Percentiles rank a stretch among this genome's conserved stretches.
These are phyloP conservation scores for Heteromurus nitidus DNA, from an alignment of 2,888 invertebrate genomes.

Conservation along the genomic window DNA sequence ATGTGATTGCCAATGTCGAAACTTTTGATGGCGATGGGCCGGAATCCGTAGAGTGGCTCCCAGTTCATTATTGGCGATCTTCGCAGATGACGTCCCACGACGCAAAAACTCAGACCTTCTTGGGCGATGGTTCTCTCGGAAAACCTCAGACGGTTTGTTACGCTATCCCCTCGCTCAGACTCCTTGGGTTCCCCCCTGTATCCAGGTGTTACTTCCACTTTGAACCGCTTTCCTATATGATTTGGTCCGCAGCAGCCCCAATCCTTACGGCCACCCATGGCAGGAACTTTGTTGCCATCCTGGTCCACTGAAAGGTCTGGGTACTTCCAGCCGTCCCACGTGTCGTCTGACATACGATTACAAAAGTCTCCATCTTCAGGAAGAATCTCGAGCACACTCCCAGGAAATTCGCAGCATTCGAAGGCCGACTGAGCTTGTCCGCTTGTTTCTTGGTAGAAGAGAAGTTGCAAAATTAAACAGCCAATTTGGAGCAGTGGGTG, in stretches of 20 bases:
- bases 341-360: background rate
- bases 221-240: background rate
- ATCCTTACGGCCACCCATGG: background rate
- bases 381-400: too few relatives aligned
- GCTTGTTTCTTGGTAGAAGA: too few relatives aligned
- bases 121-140: background rate
- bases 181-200: background rate
- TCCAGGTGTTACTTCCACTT: too few relatives aligned
- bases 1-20: constrained; percentile 25
- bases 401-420: too few relatives aligned
- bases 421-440: too few relatives aligned
- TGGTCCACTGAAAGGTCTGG: background rate
- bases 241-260: background rate
- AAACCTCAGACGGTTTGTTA: background rate
- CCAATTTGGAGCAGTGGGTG: too few relatives aligned
- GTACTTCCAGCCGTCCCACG: background rate
- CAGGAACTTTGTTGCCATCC: too few relatives aligned
- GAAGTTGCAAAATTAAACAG: too few relatives aligned
- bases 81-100: background rate
- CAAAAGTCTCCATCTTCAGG: too few relatives aligned
- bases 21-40: background rate
- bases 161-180: background rate
- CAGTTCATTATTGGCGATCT: background rate
- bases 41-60: too few relatives aligned
- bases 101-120: background rate